Base-by-base conservation (phyloP, 2,797 vertebrate species). In the Erpetoichthys calabaricus region DNA sequence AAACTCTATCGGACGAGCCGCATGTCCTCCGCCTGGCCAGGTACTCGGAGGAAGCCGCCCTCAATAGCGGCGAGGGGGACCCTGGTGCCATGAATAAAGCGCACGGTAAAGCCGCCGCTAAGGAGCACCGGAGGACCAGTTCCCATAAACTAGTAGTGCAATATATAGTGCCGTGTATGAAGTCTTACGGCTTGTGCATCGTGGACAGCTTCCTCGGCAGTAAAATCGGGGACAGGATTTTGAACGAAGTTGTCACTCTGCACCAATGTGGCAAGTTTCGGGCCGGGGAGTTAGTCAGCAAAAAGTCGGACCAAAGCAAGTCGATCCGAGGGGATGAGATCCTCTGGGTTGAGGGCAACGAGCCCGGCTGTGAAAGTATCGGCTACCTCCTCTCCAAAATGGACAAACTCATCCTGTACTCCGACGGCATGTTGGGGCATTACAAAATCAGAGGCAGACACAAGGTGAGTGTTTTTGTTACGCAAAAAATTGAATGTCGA, bases 401-500 rank as follows among this genome's bases (percentile, higher is more conserved):
- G 71, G 77, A 80, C 57, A 74, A 68, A 50, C 60, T 80, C 58
- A 68, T 80, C 63, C 66, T 71, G n/a, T 63, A 70, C 55, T 73
- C 72, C 3, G 75, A 75, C 60, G 79, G 75, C 6, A 68, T 67
- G 62, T 71, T 78, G 62, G 79, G 73, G 47, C 64, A 54, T 45
- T 78, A 77, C 66, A 74, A 67, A 64, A 80, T 80, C 55, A 68
- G 67, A 64, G 72, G 72, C 56, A 71, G 75, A 62, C 75, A 79
- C 60, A 80, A 80, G 77, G 77, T 79, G 45, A 70, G 76, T 70
- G 51, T 49, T 47, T 25, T 46, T 47, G 6, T 46, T n/a, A 44
- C 8, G 2, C 9, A 7, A 5, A 2, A 42, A 41, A 41, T 42
- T 49, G 42, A 41, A 51, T 58, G 57, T 46, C 58, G 9, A 8